Evolutionary conservation across 2,888 invertebrate genomes (phyloP).

Genomic region (Meganola albula): DNA sequence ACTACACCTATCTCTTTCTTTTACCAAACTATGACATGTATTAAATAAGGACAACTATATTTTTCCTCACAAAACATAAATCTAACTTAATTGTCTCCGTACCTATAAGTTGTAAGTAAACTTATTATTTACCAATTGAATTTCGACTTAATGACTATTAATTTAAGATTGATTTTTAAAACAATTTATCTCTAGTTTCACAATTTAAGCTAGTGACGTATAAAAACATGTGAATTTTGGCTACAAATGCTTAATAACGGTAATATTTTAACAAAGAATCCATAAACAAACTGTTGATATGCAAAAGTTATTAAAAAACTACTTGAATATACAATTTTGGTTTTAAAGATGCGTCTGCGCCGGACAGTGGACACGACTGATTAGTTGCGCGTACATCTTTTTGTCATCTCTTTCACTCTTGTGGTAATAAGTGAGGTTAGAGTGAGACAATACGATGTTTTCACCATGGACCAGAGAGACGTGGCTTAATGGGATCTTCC

Average conservation of each 20-base stretch:
- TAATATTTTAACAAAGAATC: slow-evolving; percentile 15
- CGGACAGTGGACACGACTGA: slow-evolving; percentile 72
- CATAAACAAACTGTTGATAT: no score
- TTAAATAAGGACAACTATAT: slow-evolving; percentile 36
- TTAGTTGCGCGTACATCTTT: slow-evolving; percentile 65
- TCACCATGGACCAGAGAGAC: slow-evolving; percentile 65
- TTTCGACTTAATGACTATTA: slow-evolving; percentile 22
- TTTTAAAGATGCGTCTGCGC: slow-evolving; percentile 57
- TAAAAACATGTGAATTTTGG: slow-evolving; percentile 43
- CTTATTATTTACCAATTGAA: slow-evolving; percentile 22
- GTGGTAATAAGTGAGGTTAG: slow-evolving; percentile 21
- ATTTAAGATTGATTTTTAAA: slow-evolving; percentile 31
- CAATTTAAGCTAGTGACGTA: slow-evolving; percentile 40
- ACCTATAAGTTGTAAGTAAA: slow-evolving; percentile 36
- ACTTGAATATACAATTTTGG: slow-evolving; percentile 5
- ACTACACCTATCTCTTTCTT: slow-evolving; percentile 42
- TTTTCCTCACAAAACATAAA: slow-evolving; percentile 44
- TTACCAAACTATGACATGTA: slow-evolving; percentile 18
- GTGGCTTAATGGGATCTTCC: slow-evolving; percentile 70
- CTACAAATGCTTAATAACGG: slow-evolving; percentile 24
- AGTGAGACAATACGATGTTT: slow-evolving; percentile 53
- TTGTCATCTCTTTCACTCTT: slow-evolving; percentile 47
- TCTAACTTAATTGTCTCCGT: slow-evolving; percentile 38
- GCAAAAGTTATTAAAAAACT: slow-evolving; percentile 9
- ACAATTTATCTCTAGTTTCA: slow-evolving; percentile 49